These are phyloP conservation scores for Corynorhinus townsendii DNA, from an alignment of 2,113 vertebrate genomes.

Conservation along the genomic window DNA sequence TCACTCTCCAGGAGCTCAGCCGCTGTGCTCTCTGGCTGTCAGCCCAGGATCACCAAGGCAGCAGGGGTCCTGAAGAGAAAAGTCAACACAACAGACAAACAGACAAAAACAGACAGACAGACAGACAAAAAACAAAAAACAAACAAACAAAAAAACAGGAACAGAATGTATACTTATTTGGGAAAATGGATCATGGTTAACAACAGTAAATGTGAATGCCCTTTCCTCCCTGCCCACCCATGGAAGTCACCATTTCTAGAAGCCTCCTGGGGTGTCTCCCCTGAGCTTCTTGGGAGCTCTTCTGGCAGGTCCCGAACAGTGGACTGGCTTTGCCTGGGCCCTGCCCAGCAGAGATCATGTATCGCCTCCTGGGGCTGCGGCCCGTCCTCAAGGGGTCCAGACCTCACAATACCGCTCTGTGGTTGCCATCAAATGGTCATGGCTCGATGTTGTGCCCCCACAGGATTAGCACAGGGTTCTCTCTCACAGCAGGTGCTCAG, in stretches of 20 bases:
- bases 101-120: conserved; percentile 55
- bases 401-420: conserved; percentile 70
- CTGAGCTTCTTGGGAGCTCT: conserved; percentile 5
- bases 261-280: conserved; percentile 1
- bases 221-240: conserved; percentile 67
- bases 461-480: neutral
- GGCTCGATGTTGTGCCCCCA: neutral
- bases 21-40: conserved; percentile 75
- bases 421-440: conserved; percentile 41
- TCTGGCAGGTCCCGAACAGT: conserved; percentile 37
- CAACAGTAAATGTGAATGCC: conserved; percentile 68
- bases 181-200: conserved; percentile 72
- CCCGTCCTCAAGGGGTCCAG: conserved; percentile 69
- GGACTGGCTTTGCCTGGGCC: conserved; percentile 65
- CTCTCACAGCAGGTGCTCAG: neutral
- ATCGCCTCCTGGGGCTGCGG: conserved; percentile 72
- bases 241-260: neutral
- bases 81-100: conserved; percentile 73
- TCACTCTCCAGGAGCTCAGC: conserved; percentile 73
- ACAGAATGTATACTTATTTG: conserved; percentile 77
- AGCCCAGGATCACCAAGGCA: conserved; percentile 74
- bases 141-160: conserved; percentile 66
- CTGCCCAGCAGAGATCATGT: conserved; percentile 75
- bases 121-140: conserved; percentile 15
- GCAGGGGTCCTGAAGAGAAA: conserved; percentile 75